phyloP scores from a whole-genome alignment of 1,140 invertebrate species.

The Calephelis nemesis region DNA sequence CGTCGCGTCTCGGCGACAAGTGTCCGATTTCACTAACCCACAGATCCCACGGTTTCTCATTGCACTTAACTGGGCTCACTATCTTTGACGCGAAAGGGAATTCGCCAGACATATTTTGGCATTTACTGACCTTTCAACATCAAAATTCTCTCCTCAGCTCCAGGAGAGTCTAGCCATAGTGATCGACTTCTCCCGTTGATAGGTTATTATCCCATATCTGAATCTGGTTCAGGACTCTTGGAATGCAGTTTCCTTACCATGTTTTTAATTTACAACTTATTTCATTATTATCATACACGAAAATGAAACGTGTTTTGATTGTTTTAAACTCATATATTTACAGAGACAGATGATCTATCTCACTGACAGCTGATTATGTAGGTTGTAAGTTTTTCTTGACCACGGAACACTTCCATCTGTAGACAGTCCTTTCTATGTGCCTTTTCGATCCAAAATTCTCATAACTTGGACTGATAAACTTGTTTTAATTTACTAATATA shows the following conservation, averaged over 20 bases:
- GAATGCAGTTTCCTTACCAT: slow-evolving; percentile 47
- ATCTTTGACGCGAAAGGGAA: slow-evolving; percentile 62
- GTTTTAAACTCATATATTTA: slow-evolving; percentile 78
- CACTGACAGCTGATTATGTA: slow-evolving; percentile 80
- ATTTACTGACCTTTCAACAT: slow-evolving; percentile 43
- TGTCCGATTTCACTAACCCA: slow-evolving; percentile 75
- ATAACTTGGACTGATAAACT: slow-evolving; percentile 53
- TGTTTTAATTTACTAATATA: slow-evolving; percentile 67
- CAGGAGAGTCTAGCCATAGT: slow-evolving; percentile 63
- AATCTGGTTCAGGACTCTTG: slow-evolving; percentile 44
- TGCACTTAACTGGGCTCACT: slow-evolving; percentile 71
- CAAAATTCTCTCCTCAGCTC: slow-evolving; percentile 48
- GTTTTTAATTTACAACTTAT: slow-evolving; percentile 52
- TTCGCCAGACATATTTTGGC: slow-evolving; percentile 66
- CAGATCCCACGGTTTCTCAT: slow-evolving; percentile 76
- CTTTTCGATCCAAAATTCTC: slow-evolving; percentile 46
- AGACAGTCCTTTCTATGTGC: slow-evolving; percentile 53
- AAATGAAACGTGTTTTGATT: slow-evolving; percentile 69
- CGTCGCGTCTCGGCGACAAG: slow-evolving; percentile 62
- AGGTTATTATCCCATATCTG: slow-evolving; percentile 79
- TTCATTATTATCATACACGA: slow-evolving; percentile 57
- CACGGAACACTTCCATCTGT: slow-evolving; percentile 73
- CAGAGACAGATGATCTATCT: slow-evolving; percentile 79
- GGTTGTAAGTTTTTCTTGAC: slow-evolving; percentile 77
- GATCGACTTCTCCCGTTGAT: slow-evolving; percentile 55